A percentile compares a stretch with the other conserved stretches of the same genome.
phyloP scores from a whole-genome alignment of 2,113 vertebrate species.

The Crotalus tigris region DNA sequence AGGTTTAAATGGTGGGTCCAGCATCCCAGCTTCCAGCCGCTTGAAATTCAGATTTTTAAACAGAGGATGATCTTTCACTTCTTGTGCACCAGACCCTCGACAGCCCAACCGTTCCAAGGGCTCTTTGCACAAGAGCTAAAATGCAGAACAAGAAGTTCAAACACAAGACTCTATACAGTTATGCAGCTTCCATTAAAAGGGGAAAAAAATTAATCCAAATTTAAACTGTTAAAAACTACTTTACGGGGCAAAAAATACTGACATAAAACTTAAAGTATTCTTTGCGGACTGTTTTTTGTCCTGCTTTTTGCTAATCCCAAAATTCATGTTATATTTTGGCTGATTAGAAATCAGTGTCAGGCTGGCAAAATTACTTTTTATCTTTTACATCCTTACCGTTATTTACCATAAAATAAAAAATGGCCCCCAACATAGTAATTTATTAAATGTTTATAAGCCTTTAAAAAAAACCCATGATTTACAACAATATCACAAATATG shows the following conservation, averaged over 20 bases:
- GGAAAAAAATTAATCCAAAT: neutral
- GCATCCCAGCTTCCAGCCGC: slow-evolving; percentile 92
- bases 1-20: slow-evolving; percentile 89
- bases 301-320: neutral
- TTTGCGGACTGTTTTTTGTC: neutral
- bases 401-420: neutral
- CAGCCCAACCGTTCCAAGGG: slow-evolving; percentile 85
- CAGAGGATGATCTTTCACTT: slow-evolving; percentile 89
- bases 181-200: neutral
- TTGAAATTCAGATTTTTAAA: slow-evolving; percentile 94
- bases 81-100: slow-evolving; percentile 79
- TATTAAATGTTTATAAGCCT: neutral
- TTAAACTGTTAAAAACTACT: neutral
- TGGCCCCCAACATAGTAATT: neutral
- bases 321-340: neutral
- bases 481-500: neutral
- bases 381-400: neutral
- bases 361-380: neutral
- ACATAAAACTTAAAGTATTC: neutral
- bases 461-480: neutral
- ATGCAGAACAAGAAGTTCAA: slow-evolving; percentile 33
- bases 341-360: neutral
- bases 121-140: slow-evolving; percentile 90
- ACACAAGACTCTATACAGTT: neutral
- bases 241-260: neutral